Conservation (phyloP, 2,797 vertebrate species). For the Microctenopoma steveboyesi region DNA sequence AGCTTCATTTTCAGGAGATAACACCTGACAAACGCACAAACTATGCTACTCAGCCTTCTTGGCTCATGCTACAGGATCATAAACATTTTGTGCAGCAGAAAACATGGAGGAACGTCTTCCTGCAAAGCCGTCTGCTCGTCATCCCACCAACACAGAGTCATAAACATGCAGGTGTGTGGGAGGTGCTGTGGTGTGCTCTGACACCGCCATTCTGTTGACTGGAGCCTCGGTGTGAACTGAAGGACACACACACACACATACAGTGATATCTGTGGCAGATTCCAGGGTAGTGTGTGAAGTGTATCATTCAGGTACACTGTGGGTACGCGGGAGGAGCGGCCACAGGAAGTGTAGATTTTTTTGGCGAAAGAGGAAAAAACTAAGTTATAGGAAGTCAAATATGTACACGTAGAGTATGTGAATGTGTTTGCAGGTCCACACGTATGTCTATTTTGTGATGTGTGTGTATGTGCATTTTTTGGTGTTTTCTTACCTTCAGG, state of each 20-base stretch:
- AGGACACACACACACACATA: slow-evolving; percentile 22
- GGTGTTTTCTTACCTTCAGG: background rate
- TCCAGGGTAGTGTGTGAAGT: slow-evolving; percentile 59
- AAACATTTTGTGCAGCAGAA: background rate
- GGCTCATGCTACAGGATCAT: background rate
- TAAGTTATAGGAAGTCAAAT: slow-evolving; percentile 6
- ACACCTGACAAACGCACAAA: background rate
- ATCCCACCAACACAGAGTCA: slow-evolving; percentile 23
- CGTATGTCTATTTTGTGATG: background rate
- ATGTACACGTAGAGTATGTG: background rate
- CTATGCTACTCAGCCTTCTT: background rate
- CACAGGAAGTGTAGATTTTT: slow-evolving; percentile 14
- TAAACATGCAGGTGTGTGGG: slow-evolving; percentile 60
- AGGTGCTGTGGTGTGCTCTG: slow-evolving; percentile 51
- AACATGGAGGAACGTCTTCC: slow-evolving; percentile 21
- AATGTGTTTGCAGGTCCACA: background rate
- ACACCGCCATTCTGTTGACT: slow-evolving; percentile 68
- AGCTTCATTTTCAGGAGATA: background rate
- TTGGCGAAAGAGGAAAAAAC: slow-evolving; percentile 12
- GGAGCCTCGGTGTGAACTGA: slow-evolving; percentile 58
- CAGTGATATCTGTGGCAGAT: slow-evolving; percentile 43
- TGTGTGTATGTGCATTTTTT: background rate
- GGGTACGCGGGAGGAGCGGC: slow-evolving; percentile 5
- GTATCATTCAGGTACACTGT: slow-evolving; percentile 27
- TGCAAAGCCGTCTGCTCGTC: slow-evolving; percentile 13